phyloP scores from a whole-genome alignment of 2,888 invertebrate species.

The Mythimna ferrago region DNA sequence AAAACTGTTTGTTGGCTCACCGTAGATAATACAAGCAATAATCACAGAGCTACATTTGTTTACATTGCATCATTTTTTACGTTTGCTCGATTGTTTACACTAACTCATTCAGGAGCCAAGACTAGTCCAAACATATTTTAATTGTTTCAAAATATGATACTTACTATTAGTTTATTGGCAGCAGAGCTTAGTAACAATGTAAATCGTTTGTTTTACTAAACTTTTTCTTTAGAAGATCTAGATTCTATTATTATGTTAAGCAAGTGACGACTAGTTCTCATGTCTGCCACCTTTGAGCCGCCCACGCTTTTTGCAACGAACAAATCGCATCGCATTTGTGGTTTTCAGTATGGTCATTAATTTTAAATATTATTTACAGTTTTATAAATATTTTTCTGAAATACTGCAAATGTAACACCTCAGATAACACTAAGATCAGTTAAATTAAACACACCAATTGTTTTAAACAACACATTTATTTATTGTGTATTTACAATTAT shows the following conservation, averaged over 20 bases:
- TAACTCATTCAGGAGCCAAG: constrained; percentile 39
- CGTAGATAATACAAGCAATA: constrained; percentile 28
- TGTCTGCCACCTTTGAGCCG: constrained; percentile 3
- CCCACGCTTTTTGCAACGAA: constrained; percentile 24
- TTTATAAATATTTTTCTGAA: not conserved
- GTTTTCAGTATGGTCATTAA: constrained; percentile 22
- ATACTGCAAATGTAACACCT: constrained; percentile 9
- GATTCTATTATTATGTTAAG: constrained; percentile 5
- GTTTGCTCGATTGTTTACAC: constrained; percentile 42
- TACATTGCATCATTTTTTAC: constrained; percentile 45
- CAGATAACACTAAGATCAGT: constrained; percentile 13
- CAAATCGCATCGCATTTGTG: constrained; percentile 11
- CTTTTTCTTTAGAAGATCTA: constrained; percentile 12
- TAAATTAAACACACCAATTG: constrained; percentile 55
- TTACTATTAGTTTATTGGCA: constrained; percentile 14
- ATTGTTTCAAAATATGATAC: constrained; percentile 28
- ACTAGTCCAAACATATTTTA: constrained; percentile 41
- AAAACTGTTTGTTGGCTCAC: constrained; percentile 30
- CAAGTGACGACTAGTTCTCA: constrained; percentile 9
- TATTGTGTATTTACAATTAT: constrained; percentile 76
- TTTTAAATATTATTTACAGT: constrained; percentile 13
- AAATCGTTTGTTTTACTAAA: constrained; percentile 9
- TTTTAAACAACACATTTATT: constrained; percentile 80
- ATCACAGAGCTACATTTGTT: constrained; percentile 46
- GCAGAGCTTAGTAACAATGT: constrained; percentile 19